Evolutionary conservation across 1,140 invertebrate species (phyloP).

Genomic region (Drosophila tani): DNA sequence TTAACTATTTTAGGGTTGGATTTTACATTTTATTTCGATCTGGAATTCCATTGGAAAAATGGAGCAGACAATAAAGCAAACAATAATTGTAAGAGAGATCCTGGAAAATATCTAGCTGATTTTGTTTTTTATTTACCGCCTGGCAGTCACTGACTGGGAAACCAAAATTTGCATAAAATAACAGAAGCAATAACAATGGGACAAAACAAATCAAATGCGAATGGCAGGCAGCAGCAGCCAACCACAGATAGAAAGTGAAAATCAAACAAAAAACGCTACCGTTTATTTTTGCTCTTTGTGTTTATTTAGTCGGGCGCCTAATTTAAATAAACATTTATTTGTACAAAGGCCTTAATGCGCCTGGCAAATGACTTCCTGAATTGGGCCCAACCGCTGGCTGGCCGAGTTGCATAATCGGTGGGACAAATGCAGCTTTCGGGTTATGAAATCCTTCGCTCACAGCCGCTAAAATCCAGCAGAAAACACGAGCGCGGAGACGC

Average conservation of each 20-base stretch:
- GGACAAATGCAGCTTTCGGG: slow-evolving; percentile 68
- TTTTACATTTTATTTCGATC: too few species aligned
- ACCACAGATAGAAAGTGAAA: slow-evolving; percentile 68
- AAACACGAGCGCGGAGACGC: slow-evolving; percentile 40
- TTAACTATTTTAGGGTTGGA: too few species aligned
- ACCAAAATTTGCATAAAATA: slow-evolving; percentile 73
- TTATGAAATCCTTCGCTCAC: slow-evolving; percentile 82
- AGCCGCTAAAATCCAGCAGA: slow-evolving; percentile 35
- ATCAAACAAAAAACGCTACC: slow-evolving; percentile 73
- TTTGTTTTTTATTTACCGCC: slow-evolving; percentile 6
- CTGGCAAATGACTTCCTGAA: slow-evolving; percentile 80
- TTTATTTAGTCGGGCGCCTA: slow-evolving; percentile 72
- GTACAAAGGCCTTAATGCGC: slow-evolving; percentile 73
- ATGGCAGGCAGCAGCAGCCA: slow-evolving; percentile 5
- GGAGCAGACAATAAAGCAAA: not conserved
- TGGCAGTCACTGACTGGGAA: slow-evolving; percentile 18
- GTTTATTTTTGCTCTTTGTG: slow-evolving; percentile 56
- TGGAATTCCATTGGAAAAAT: not conserved
- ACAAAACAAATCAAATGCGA: slow-evolving; percentile 57
- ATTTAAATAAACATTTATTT: slow-evolving; percentile 84
- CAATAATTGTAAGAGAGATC: not conserved
- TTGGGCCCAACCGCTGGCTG: slow-evolving; percentile 37
- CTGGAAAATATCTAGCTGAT: not conserved
- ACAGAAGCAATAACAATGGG: slow-evolving; percentile 57
- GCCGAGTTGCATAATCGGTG: slow-evolving; percentile 74